A percentile compares a stretch with the other conserved stretches of the same genome.
Evolutionary conservation across 2,888 invertebrate species (phyloP).

Genomic region (Scaptomyza cyrtandrae): DNA sequence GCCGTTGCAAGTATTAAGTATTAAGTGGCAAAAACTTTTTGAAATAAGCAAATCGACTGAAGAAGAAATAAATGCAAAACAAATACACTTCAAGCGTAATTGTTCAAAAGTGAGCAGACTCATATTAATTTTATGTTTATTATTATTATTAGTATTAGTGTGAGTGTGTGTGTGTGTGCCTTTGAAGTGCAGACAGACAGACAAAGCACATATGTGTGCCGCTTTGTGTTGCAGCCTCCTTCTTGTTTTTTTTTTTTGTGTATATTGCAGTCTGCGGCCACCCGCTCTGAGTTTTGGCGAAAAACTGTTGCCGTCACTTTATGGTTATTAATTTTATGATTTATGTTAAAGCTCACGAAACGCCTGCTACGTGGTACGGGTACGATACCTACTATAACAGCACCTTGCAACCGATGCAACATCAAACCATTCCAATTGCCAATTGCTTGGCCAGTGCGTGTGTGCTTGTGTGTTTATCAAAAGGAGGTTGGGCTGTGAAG

Average conservation of each 20-base stretch:
- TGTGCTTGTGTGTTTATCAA: conserved; percentile 35
- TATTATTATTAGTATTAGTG: background rate
- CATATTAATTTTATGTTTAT: conserved; percentile 17
- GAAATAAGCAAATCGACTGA: conserved; percentile 52
- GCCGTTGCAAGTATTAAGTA: conserved; percentile 21
- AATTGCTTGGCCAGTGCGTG: conserved; percentile 52
- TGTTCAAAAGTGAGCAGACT: conserved; percentile 8
- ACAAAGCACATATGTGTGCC: conserved; percentile 3
- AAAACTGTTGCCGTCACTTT: conserved; percentile 82
- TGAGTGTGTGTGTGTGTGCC: conserved; percentile 16
- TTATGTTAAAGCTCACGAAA: conserved; percentile 82
- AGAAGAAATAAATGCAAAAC: conserved; percentile 42
- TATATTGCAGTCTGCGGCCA: conserved; percentile 43
- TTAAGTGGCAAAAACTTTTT: conserved; percentile 22
- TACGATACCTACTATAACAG: background rate
- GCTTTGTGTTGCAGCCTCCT: background rate
- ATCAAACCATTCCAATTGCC: conserved; percentile 45
- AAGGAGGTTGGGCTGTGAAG: conserved; percentile 45
- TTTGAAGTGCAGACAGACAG: conserved; percentile 47
- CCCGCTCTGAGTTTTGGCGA: conserved; percentile 61
- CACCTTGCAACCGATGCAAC: conserved; percentile 40
- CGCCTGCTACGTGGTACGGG: conserved; percentile 44
- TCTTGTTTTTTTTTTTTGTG: too few species aligned
- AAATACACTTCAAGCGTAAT: conserved; percentile 34
- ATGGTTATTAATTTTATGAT: conserved; percentile 85